These are phyloP conservation scores for Platycheirus albimanus DNA, from an alignment of 2,888 invertebrate species.

Conservation along the genomic window DNA sequence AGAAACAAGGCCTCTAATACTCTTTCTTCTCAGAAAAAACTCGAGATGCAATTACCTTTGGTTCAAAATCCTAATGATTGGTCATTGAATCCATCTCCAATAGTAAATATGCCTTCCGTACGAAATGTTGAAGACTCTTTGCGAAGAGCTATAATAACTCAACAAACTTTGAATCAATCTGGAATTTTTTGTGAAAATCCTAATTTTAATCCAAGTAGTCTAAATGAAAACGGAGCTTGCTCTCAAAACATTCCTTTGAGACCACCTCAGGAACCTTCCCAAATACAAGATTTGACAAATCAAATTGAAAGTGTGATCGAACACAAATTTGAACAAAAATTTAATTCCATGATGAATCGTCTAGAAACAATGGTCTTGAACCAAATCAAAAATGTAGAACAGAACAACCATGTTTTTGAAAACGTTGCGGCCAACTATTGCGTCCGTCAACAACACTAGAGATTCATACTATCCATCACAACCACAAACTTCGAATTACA, in stretches of 20 bases:
- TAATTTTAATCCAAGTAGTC: background rate
- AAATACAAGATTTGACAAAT: background rate
- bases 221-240: background rate
- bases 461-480: background rate
- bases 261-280: background rate
- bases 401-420: background rate
- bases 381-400: background rate
- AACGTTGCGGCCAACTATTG: no score
- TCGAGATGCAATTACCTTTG: background rate
- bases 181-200: constrained; percentile 10
- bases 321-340: constrained; percentile 17
- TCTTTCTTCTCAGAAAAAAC: constrained; percentile 10
- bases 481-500: background rate
- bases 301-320: constrained; percentile 14
- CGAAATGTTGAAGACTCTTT: background rate
- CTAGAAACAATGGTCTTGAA: constrained; percentile 5
- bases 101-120: constrained; percentile 1
- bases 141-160: background rate
- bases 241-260: background rate
- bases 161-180: background rate
- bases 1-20: background rate
- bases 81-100: constrained; percentile 8
- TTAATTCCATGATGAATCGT: constrained; percentile 11
- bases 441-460: no score
- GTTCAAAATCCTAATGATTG: constrained; percentile 1